Percentiles rank a stretch among this genome's conserved stretches.
These are phyloP conservation scores for Silurus meridionalis DNA, from an alignment of 2,113 vertebrate genomes.

Conservation along the genomic window DNA sequence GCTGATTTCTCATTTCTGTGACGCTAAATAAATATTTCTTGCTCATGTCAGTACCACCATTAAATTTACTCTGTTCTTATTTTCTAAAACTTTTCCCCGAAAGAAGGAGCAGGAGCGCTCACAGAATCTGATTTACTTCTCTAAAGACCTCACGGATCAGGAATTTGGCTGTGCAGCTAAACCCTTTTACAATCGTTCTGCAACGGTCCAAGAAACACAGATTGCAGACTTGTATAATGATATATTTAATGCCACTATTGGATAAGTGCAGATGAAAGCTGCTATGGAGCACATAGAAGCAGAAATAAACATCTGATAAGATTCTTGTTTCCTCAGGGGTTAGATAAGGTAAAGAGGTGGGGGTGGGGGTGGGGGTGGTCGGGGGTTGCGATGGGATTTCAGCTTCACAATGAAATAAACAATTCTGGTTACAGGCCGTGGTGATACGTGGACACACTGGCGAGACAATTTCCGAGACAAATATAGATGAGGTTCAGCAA, in stretches of 20 bases:
- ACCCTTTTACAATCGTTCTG: neutral
- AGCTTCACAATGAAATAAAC: neutral
- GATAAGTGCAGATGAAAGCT: neutral
- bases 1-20: neutral
- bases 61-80: neutral
- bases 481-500: neutral
- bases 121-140: neutral
- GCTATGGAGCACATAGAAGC: neutral
- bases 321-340: neutral
- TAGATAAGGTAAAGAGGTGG: no score
- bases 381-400: neutral
- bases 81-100: no score
- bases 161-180: neutral
- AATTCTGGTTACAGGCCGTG: neutral
- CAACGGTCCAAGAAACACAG: neutral
- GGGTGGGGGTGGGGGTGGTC: no score
- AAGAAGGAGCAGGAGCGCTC: neutral
- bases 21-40: neutral
- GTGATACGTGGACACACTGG: neutral
- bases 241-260: neutral
- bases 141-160: slow-evolving; percentile 7
- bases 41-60: neutral
- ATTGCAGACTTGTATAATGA: neutral
- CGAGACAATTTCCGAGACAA: neutral
- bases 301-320: slow-evolving; percentile 12